Base-by-base conservation (phyloP, 2,113 vertebrate species). In the Pelobates fuscus region DNA sequence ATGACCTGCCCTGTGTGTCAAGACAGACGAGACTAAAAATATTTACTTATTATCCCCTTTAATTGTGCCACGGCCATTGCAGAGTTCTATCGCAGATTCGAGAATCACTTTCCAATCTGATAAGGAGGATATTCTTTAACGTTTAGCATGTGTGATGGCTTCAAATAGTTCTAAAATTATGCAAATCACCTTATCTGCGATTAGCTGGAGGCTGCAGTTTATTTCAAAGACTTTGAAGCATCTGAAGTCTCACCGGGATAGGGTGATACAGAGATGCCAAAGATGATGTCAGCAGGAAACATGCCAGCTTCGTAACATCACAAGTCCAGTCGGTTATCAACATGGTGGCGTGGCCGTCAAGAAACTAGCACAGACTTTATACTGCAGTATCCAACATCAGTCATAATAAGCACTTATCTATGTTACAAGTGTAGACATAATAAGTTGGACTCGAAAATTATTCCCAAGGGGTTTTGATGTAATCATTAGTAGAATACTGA, bases 111-210 rank as follows among this genome's bases (percentile, higher is more conserved):
- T 46, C 65, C 64, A 68, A 77, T 77, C 73, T 68, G 73, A 77
- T 77, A 77, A 68, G 55, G 57, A 64, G 54, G 65, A 67, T 77
- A 75, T 43, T 66, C 26, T 32, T 26, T 17, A 62, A 59, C 58
- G 67, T 60, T 77, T 67, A 68, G 65, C 41, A 61, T 61, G 64
- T 25, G 58, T 20, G 57, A 68, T 37, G 73, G 57, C 64, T 77
- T 77, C 65, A 68, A 67, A 68, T 77, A 60, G 73, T 65, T 77
- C 20, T 67, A 68, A 67, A 77, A 77, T 68, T 77, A 77, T 77
- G 73, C 65, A 77, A 77, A 77, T 77, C 73, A 61, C 73, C 49
- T 77, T 77, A 68, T 67, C 64, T 68, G 65, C 43, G 73, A 77
- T 68, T 77, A 77, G 65, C 73, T 61, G 64, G 55, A 68, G 73